Conservation (phyloP, 2,888 invertebrate species). For the Microdon myrmicae region DNA sequence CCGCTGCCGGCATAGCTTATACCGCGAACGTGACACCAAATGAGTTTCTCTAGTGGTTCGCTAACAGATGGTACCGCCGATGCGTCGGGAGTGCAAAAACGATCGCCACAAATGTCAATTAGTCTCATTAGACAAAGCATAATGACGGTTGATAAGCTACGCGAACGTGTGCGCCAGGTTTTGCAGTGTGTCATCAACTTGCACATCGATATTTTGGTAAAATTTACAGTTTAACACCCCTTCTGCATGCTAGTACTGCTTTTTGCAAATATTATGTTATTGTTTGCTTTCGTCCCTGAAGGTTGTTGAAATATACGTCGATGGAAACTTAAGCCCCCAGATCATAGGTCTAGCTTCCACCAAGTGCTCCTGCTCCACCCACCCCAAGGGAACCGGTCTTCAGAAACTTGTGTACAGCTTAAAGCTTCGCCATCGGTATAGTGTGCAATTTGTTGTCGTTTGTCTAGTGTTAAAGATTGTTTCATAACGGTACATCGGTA, state of each 20-base stretch:
- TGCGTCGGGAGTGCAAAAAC: conserved; percentile 21
- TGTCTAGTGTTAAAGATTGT: too few relatives aligned
- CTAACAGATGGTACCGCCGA: conserved; percentile 24
- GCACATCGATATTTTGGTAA: conserved; percentile 67
- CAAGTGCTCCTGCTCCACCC: too few relatives aligned
- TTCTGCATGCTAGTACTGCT: conserved; percentile 1
- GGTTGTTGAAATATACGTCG: too few relatives aligned
- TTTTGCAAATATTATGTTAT: neutral
- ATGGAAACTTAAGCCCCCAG: too few relatives aligned
- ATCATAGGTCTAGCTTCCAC: too few relatives aligned
- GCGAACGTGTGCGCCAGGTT: conserved; percentile 64
- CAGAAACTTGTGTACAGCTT: too few relatives aligned
- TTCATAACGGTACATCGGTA: too few relatives aligned
- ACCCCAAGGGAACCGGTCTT: too few relatives aligned
- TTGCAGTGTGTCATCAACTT: conserved; percentile 66
- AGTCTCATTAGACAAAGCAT: conserved; percentile 60
- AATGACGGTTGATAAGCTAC: conserved; percentile 63
- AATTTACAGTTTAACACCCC: conserved; percentile 5
- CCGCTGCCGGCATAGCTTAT: conserved; percentile 4
- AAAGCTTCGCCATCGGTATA: too few relatives aligned
- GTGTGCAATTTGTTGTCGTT: too few relatives aligned
- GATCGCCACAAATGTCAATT: conserved; percentile 50
- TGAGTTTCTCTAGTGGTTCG: conserved; percentile 33
- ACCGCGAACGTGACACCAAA: conserved; percentile 14
- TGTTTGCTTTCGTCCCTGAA: too few relatives aligned